These are phyloP conservation scores for Lytechinus pictus DNA, from an alignment of 35 echinoderm and acorn worm species.

Conservation along the genomic window DNA sequence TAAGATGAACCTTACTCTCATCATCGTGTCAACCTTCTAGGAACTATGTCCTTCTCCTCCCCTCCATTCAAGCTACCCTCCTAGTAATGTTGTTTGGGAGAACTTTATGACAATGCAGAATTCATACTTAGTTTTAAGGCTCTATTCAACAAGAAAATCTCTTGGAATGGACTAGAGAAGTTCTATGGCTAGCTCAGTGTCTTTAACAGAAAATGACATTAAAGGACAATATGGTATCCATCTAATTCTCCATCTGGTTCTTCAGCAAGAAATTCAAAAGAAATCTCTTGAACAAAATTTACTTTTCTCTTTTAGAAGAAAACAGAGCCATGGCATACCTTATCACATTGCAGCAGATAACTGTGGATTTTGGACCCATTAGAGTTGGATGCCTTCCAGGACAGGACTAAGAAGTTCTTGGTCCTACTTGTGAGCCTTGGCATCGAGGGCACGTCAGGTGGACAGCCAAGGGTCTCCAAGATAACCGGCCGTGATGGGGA, in stretches of 20 bases:
- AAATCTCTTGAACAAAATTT: too few species aligned
- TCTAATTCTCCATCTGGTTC: too few species aligned
- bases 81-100: background rate
- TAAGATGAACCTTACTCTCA: background rate
- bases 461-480: constrained; percentile 82
- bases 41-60: background rate
- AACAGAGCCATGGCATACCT: constrained; percentile 57
- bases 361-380: constrained; percentile 92
- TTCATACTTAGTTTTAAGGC: background rate
- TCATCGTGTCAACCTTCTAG: background rate
- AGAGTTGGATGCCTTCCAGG: constrained; percentile 82
- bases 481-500: constrained; percentile 69
- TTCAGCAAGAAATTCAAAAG: too few species aligned
- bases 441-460: constrained; percentile 75
- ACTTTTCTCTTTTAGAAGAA: too few species aligned
- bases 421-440: constrained; percentile 71
- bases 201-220: too few species aligned
- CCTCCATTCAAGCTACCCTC: background rate
- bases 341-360: constrained; percentile 93
- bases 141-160: background rate
- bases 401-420: constrained; percentile 79
- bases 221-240: too few species aligned
- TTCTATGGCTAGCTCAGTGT: too few species aligned
- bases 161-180: background rate
- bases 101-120: background rate